phyloP scores from a whole-genome alignment of 2,888 invertebrate genomes.

The Branchellion lobata region DNA sequence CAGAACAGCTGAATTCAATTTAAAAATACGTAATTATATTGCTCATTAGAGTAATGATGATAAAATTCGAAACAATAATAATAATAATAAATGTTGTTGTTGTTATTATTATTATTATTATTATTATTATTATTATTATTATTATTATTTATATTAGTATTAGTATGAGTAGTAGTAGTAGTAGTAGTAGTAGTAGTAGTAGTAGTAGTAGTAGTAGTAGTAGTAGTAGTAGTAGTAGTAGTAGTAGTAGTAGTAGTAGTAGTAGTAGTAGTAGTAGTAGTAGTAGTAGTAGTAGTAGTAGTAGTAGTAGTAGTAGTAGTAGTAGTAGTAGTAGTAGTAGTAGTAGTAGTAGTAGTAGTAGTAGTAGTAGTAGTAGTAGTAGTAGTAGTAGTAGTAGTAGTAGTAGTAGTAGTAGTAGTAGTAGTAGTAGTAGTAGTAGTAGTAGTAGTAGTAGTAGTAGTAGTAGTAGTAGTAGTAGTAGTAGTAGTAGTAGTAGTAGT shows the following conservation, averaged over 20 bases:
- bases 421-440: constrained; percentile 11
- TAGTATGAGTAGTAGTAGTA: too few species aligned
- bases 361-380: constrained; percentile 14
- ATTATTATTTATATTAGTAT: too few species aligned
- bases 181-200: constrained; percentile 43
- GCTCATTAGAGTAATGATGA: too few species aligned
- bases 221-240: constrained; percentile 47
- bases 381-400: constrained; percentile 11
- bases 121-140: too few species aligned
- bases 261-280: constrained; percentile 38
- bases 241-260: constrained; percentile 48
- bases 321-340: constrained; percentile 14
- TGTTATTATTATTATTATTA: too few species aligned
- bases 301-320: constrained; percentile 14
- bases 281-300: constrained; percentile 14
- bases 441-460: constrained; percentile 14
- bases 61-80: too few species aligned
- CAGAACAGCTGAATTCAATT: too few species aligned
- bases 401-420: constrained; percentile 14
- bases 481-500: constrained; percentile 14
- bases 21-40: too few species aligned
- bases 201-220: constrained; percentile 42
- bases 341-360: constrained; percentile 11
- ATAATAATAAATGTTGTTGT: too few species aligned
- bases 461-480: constrained; percentile 11